Evolutionary conservation across 2,113 vertebrate genomes (phyloP), one percentile per base, ranked within the genome.

Genomic region (Lanius ludovicianus): DNA sequence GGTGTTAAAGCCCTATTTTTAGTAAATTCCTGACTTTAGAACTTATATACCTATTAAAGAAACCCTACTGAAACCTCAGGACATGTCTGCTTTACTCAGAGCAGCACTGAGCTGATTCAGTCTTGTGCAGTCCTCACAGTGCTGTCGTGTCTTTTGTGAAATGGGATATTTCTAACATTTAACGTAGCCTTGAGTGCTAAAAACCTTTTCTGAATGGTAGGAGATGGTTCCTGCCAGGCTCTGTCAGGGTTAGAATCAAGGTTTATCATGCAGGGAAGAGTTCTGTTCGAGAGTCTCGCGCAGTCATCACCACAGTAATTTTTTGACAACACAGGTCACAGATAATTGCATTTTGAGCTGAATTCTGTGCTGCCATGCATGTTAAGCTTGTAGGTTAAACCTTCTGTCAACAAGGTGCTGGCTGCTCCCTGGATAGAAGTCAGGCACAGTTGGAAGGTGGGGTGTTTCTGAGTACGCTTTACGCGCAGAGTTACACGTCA

Each of bases 281-380:
- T n/a, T 53, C 20, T 46, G 0, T 19, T 53, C 2, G 3, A 44
- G 19, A 37, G 22, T 41, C 5, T 20, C 3, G 8, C 1, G 31
- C 0, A 4, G 20, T 49, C 31, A 12, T 46, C 24, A 25, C 15
- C 25, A 50, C 12, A 21, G 37, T 18, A 3, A 39, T 41, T 81
- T 91, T 59, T 81, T 87, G 7, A 39, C 39, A 20, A 11, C 1
- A 14, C 13, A n/a, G 24, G 13, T 24, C 6, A 11, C 16, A 8
- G n/a, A 15, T 67, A 46, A 49, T 37, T 69, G 10, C 22, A 62
- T 20, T 84, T 90, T 62, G 42, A 25, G 9, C 17, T 60, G 11
- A 46, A 82, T 42, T 59, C 42, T 14, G 1, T 15, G 10, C 6
- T 90, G 19, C 31, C 49, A 2, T 22, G 23, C n/a, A 25, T 44